phyloP scores from a whole-genome alignment of 2,888 invertebrate genomes.

The Philonicus albiceps region DNA sequence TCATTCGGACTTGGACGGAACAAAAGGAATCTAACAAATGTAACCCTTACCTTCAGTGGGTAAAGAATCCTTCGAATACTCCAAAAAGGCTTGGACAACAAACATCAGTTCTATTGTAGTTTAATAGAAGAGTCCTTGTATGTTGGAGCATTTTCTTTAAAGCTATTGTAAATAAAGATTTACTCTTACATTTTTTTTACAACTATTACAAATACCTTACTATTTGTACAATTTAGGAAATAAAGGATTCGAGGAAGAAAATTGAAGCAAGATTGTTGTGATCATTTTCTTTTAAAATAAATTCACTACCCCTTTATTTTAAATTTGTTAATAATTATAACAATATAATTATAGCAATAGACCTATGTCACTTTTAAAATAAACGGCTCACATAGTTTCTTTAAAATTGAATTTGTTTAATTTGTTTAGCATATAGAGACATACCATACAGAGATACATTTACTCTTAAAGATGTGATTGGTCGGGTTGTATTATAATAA shows the following conservation, averaged over 20 bases:
- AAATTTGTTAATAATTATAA: too few species aligned
- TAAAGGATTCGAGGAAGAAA: neutral
- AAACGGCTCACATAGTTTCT: too few species aligned
- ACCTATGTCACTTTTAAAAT: too few species aligned
- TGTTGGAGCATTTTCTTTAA: neutral
- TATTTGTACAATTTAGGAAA: neutral
- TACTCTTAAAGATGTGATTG: too few species aligned
- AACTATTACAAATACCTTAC: neutral
- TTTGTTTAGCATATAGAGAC: too few species aligned
- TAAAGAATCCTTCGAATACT: neutral
- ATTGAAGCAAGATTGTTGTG: neutral
- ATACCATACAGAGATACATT: too few species aligned
- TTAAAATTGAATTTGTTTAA: too few species aligned
- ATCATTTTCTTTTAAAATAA: neutral
- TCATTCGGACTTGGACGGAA: neutral
- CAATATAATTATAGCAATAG: too few species aligned
- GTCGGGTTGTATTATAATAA: too few species aligned
- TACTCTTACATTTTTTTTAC: neutral
- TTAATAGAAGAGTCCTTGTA: neutral
- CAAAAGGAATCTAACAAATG: conserved; percentile 38
- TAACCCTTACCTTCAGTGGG: neutral
- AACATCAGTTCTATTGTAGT: neutral
- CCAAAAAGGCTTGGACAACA: neutral
- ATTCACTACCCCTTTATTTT: neutral
- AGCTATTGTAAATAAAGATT: neutral